Percentiles rank a stretch among this genome's conserved stretches.
Evolutionary conservation across 2,113 vertebrate genomes (phyloP).

Genomic region (Ceuthmochares aereus): DNA sequence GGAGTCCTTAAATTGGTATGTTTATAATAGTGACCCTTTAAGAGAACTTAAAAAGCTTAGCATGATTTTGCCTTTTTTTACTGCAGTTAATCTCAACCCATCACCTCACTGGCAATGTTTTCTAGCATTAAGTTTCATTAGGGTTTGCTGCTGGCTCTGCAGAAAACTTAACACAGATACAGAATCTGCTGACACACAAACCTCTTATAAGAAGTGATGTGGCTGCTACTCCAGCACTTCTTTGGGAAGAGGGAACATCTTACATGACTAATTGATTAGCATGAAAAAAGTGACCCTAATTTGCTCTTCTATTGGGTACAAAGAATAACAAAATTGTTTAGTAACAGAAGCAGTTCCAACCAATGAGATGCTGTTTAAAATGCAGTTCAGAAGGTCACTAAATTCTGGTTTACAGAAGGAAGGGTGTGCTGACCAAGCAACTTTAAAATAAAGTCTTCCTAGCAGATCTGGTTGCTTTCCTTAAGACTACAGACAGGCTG

Average conservation of each 20-base stretch:
- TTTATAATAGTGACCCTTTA: not conserved
- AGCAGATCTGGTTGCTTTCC: not conserved
- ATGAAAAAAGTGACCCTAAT: conserved; percentile 26
- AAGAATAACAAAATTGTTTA: not conserved
- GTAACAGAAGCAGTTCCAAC: not conserved
- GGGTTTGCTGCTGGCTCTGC: conserved; percentile 64
- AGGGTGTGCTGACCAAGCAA: not conserved
- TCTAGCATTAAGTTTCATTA: conserved; percentile 58
- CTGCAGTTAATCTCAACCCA: conserved; percentile 29
- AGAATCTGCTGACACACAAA: conserved; percentile 61
- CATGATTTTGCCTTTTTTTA: not conserved
- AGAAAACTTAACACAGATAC: conserved; percentile 23
- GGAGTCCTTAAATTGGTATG: not conserved
- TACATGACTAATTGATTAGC: conserved; percentile 57
- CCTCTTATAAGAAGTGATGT: not conserved
- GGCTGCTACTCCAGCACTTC: conserved; percentile 24
- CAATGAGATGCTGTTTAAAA: not conserved
- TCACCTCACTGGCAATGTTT: conserved; percentile 39
- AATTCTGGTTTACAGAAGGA: not conserved
- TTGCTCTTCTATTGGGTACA: not conserved
- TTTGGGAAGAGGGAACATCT: not conserved
- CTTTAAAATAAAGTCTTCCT: not conserved
- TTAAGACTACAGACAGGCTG: not conserved
- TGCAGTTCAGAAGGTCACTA: not conserved
- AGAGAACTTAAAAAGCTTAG: not conserved